These are phyloP conservation scores for Acrocephalus kingi DNA, from an alignment of 2,113 vertebrate species.

Conservation along the genomic window DNA sequence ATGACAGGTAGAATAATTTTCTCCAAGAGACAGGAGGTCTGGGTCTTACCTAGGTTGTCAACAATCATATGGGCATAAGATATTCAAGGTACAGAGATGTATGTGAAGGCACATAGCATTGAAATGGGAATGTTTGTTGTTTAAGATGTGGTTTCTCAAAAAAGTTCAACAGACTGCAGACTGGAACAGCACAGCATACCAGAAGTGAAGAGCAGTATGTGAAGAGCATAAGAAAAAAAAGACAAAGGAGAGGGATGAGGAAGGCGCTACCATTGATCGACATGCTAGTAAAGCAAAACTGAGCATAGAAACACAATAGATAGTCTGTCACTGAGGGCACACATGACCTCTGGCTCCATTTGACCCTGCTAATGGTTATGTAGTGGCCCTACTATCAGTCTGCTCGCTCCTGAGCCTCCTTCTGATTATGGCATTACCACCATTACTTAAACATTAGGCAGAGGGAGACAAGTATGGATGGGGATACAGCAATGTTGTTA, in stretches of 20 bases:
- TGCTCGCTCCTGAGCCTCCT: neutral
- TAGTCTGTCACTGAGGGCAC: neutral
- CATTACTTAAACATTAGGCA: neutral
- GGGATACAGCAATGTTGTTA: neutral
- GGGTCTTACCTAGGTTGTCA: neutral
- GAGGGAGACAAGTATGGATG: neutral
- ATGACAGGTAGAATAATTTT: neutral
- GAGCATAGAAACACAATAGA: neutral
- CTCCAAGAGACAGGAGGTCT: neutral
- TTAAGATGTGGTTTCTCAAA: neutral
- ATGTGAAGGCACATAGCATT: neutral
- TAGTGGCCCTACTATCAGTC: neutral
- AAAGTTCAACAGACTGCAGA: neutral
- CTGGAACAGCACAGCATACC: neutral
- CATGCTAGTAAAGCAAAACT: neutral
- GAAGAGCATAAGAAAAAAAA: neutral
- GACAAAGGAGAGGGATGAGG: neutral
- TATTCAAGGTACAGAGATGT: neutral
- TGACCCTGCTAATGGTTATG: neutral
- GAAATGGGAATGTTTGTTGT: neutral
- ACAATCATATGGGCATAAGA: neutral
- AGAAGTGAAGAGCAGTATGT: neutral
- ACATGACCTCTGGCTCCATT: neutral
- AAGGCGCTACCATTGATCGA: neutral
- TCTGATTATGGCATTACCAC: neutral